Conservation (phyloP, 2,113 vertebrate genomes). For the Cynopterus brachyotis region DNA sequence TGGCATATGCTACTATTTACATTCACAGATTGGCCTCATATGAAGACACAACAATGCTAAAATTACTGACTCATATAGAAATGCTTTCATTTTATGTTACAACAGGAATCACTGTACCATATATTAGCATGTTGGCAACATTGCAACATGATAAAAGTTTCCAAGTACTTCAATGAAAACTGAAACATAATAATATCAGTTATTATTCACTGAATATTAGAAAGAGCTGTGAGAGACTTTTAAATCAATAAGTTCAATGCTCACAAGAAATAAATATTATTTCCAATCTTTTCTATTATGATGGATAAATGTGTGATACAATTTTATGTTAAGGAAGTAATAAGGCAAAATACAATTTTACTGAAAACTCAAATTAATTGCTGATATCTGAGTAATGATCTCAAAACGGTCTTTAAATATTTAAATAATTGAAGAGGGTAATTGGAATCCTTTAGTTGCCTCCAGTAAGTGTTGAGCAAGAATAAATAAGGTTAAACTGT, state of each 20-base stretch:
- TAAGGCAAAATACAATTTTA: neutral
- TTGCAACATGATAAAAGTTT: constrained; percentile 42
- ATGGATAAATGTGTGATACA: neutral
- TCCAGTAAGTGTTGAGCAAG: neutral
- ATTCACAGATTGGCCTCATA: constrained; percentile 75
- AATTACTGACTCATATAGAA: constrained; percentile 76
- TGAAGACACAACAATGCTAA: constrained; percentile 62
- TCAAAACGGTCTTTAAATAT: neutral
- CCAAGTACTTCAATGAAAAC: constrained; percentile 57
- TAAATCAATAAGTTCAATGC: constrained; percentile 60
- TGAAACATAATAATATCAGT: constrained; percentile 58
- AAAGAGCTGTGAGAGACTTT: constrained; percentile 15
- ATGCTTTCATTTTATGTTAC: constrained; percentile 70
- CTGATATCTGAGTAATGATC: neutral
- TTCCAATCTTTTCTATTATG: neutral
- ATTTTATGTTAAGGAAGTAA: neutral
- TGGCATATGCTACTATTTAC: constrained; percentile 71
- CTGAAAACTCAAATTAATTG: constrained; percentile 24
- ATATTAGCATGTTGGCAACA: constrained; percentile 48
- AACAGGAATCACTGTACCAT: constrained; percentile 55
- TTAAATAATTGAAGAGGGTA: neutral
- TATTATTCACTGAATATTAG: constrained; percentile 56
- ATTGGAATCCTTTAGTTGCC: neutral
- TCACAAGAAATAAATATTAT: neutral
- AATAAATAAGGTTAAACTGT: neutral